A percentile compares a stretch with the other conserved stretches of the same genome.
Conservation (phyloP, 92 coral and sea anemone genomes). For the Porites rus region DNA sequence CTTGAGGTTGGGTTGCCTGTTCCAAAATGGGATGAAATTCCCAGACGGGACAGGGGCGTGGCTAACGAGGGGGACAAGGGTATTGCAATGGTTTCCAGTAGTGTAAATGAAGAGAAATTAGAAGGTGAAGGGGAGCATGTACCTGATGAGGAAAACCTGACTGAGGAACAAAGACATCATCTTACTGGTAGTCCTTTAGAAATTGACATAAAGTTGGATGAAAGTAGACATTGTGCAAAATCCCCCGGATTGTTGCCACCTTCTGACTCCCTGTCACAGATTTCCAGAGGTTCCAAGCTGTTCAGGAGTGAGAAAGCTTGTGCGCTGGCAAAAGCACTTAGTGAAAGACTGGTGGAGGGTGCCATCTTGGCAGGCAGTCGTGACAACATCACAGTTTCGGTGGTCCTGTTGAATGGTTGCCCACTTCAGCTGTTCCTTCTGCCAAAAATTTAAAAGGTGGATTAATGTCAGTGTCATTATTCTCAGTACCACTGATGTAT, state of each 20-base stretch:
- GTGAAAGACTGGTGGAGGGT: constrained; percentile 91
- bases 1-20: constrained; percentile 23
- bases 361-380: constrained; percentile 89
- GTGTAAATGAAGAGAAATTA: not conserved
- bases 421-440: constrained; percentile 87
- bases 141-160: not conserved
- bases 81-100: not conserved
- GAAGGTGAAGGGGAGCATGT: not conserved
- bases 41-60: constrained; percentile 11
- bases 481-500: not conserved
- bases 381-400: constrained; percentile 89
- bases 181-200: not conserved
- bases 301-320: constrained; percentile 71
- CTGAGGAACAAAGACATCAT: not conserved
- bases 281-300: constrained; percentile 3
- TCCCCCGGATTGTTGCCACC: not conserved
- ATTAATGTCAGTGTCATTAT: not conserved
- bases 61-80: constrained; percentile 2
- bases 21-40: constrained; percentile 40
- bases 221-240: not conserved
- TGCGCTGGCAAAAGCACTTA: constrained; percentile 76
- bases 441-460: constrained; percentile 54
- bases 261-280: not conserved
- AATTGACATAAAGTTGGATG: constrained; percentile 16
- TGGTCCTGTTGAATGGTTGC: constrained; percentile 79